A percentile compares a stretch with the other conserved stretches of the same genome.
phyloP scores from a whole-genome alignment of 2,113 vertebrate species.

The Scartelaos histophorus region DNA sequence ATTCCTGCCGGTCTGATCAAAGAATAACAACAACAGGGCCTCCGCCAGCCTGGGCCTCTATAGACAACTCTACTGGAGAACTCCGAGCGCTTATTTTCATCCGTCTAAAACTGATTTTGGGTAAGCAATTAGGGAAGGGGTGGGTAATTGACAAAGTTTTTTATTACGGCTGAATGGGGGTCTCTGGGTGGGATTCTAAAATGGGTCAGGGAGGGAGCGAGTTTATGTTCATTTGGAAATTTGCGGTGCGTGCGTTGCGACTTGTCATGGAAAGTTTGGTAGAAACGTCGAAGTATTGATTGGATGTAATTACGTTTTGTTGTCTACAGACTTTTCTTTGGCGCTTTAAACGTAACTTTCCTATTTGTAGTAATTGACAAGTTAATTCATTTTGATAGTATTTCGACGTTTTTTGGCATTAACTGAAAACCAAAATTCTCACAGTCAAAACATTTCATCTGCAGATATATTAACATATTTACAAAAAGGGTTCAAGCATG shows the following conservation, averaged over 20 bases:
- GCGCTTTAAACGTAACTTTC: too few relatives aligned
- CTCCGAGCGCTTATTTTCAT: constrained; percentile 53
- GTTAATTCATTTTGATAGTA: too few relatives aligned
- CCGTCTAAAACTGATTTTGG: constrained; percentile 32
- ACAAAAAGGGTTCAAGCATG: too few relatives aligned
- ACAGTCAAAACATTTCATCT: too few relatives aligned
- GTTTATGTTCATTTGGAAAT: background rate
- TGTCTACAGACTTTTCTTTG: too few relatives aligned
- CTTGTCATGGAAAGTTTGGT: background rate
- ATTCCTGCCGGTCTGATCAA: constrained; percentile 75
- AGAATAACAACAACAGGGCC: constrained; percentile 72
- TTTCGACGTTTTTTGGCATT: too few relatives aligned
- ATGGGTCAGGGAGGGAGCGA: background rate
- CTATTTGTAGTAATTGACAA: too few relatives aligned
- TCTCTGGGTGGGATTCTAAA: constrained; percentile 14
- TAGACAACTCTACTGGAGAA: constrained; percentile 32
- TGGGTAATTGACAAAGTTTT: constrained; percentile 27
- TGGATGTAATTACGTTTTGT: too few relatives aligned
- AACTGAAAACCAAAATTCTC: too few relatives aligned
- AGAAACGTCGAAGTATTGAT: background rate
- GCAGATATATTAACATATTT: too few relatives aligned
- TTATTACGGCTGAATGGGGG: constrained; percentile 19
- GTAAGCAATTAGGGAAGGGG: constrained; percentile 20
- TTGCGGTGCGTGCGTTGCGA: background rate
- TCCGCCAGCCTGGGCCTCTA: constrained; percentile 44